Evolutionary conservation across 2,888 invertebrate species (phyloP), one percentile per base, ranked within the genome.

Genomic region (Morpho deidamia): DNA sequence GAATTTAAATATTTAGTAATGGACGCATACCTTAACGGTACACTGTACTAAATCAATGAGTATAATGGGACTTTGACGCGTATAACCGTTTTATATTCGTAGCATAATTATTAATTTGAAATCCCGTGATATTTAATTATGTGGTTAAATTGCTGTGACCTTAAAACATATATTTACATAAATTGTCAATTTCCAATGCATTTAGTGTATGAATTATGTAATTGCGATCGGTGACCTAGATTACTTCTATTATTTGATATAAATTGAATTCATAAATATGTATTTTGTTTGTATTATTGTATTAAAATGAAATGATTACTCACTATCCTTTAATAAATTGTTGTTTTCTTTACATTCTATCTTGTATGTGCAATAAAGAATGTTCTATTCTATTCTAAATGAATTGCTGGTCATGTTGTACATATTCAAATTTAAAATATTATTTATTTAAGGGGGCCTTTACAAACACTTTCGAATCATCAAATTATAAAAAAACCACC

Each of bases 71-170:
- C 37, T 50, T 44, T 54, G 56, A 56, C 44, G 54, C 51, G 56
- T 54, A 45, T 54, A 56, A 56, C 56, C 45, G 51, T 56, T 56
- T 56, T 48, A 51, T 53, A 56, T 48, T 51, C 56, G 48, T 51
- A 48, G 48, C 45, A 39, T 52, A 52, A 53, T 49, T 45, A 56
- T 51, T 51, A 51, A 54, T 56, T 56, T 51, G 51, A 48, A 44
- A 56, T 56, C 44, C 53, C 34, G 48, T 59, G 48, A 51, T 51
- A 56, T 59, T 59, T 54, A 59, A 59, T 54, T 51, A 51, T 51
- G 56, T 43, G 56, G 43, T 56, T 49, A 51, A 56, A 54, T 54
- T 44, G 53, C 45, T 54, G 35, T 54, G 53, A 56, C 59, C 56
- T 51, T 51, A 56, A 37, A 53, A 11, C 56, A 51, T 34, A 37